These are phyloP conservation scores for Pseudomugil gertrudae DNA, from an alignment of 2,797 vertebrate genomes.

Conservation along the genomic window DNA sequence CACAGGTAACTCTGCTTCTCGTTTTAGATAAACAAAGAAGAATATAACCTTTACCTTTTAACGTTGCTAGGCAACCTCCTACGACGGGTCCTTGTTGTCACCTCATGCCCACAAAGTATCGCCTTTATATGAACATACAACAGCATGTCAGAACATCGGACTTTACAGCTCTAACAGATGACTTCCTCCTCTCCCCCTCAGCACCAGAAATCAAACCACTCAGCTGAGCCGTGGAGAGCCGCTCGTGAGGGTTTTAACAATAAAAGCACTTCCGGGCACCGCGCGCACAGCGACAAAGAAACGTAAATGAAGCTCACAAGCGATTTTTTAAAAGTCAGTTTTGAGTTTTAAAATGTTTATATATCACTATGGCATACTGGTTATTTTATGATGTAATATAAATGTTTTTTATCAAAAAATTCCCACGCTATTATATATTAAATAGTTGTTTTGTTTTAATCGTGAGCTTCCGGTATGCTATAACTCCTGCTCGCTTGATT, in stretches of 20 bases:
- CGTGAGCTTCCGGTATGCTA: background rate
- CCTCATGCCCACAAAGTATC: background rate
- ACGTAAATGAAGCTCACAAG: too few species aligned
- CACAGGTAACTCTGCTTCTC: slow-evolving; percentile 15
- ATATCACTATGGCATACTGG: background rate
- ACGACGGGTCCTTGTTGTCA: background rate
- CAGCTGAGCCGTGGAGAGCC: too few species aligned
- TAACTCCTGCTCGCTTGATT: too few species aligned
- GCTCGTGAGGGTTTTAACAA: slow-evolving; percentile 19
- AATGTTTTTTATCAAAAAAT: background rate
- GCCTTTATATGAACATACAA: background rate
- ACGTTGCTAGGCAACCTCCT: background rate
- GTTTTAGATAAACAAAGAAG: accelerated
- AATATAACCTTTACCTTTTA: background rate
- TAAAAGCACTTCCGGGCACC: slow-evolving; percentile 39
- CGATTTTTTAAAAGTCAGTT: too few species aligned
- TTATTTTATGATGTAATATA: background rate
- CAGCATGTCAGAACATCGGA: background rate
- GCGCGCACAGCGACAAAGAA: background rate
- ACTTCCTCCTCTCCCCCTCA: slow-evolving; percentile 24
- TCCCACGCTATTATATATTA: background rate
- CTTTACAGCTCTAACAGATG: background rate
- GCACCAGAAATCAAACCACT: background rate
- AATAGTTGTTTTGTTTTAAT: background rate
- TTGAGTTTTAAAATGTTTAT: background rate